phyloP scores from a whole-genome alignment of 2,888 invertebrate genomes.

The Tetropium fuscum region DNA sequence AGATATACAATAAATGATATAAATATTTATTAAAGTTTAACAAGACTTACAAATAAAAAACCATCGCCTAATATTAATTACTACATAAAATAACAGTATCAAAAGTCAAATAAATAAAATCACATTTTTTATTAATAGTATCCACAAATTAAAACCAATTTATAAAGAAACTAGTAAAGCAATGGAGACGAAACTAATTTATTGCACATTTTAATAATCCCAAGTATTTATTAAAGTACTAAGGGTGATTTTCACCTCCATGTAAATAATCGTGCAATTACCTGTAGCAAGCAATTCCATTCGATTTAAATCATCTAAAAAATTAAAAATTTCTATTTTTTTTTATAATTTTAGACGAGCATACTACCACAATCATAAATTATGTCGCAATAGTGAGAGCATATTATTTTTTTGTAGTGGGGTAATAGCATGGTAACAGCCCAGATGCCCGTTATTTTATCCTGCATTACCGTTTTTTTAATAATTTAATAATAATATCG shows the following conservation, averaged over 20 bases:
- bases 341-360: too few relatives aligned
- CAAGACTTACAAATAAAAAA: conserved; percentile 19
- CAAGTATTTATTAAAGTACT: conserved; percentile 1
- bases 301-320: conserved; percentile 5
- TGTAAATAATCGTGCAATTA: conserved; percentile 17
- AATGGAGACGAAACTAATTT: conserved; percentile 19
- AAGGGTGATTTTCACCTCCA: conserved; percentile 18
- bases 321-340: background rate
- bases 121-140: conserved; percentile 16
- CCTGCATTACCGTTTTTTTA: too few relatives aligned
- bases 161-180: conserved; percentile 7
- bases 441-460: too few relatives aligned
- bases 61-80: conserved; percentile 16
- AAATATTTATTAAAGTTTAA: conserved; percentile 22
- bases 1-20: background rate
- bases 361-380: too few relatives aligned
- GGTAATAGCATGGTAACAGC: too few relatives aligned
- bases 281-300: background rate
- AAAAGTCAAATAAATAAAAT: conserved; percentile 22
- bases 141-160: conserved; percentile 17
- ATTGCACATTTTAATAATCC: conserved; percentile 14
- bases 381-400: too few relatives aligned
- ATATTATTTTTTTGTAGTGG: too few relatives aligned
- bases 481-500: too few relatives aligned
- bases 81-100: conserved; percentile 14